Conservation (phyloP, 2,113 vertebrate genomes). For the Elaphurus davidianus region DNA sequence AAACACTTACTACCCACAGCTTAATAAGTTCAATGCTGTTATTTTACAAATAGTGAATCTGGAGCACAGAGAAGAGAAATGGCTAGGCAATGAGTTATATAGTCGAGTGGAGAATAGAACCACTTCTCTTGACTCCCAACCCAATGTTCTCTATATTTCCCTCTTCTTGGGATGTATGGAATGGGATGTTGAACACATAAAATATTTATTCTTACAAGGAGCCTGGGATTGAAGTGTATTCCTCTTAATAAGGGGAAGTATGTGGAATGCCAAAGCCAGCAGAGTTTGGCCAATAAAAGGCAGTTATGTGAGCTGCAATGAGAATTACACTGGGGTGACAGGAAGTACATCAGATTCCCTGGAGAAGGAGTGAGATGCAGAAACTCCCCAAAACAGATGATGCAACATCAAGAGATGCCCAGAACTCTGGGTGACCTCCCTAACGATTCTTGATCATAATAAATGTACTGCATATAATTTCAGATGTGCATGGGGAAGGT, state of each 20-base stretch:
- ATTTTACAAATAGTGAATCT: not conserved
- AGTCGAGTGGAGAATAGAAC: not conserved
- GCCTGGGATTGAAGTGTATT: not conserved
- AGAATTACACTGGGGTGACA: not conserved
- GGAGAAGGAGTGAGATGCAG: not conserved
- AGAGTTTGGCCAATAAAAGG: not conserved
- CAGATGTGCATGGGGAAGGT: not conserved
- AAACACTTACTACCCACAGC: not conserved
- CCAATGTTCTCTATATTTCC: not conserved
- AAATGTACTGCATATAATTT: not conserved
- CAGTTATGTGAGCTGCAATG: not conserved
- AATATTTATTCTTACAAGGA: conserved; percentile 25
- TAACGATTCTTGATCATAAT: not conserved
- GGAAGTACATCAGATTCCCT: not conserved
- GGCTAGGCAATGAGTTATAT: not conserved
- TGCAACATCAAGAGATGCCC: not conserved
- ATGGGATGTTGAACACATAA: not conserved
- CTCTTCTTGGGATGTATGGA: not conserved
- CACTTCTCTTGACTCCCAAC: not conserved
- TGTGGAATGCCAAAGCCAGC: not conserved
- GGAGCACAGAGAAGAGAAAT: not conserved
- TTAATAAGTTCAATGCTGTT: not conserved
- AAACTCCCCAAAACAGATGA: not conserved
- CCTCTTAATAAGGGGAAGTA: conserved; percentile 10
- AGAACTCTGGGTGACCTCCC: not conserved